phyloP scores from a whole-genome alignment of 2,888 invertebrate genomes.

The Brassicogethes aeneus region DNA sequence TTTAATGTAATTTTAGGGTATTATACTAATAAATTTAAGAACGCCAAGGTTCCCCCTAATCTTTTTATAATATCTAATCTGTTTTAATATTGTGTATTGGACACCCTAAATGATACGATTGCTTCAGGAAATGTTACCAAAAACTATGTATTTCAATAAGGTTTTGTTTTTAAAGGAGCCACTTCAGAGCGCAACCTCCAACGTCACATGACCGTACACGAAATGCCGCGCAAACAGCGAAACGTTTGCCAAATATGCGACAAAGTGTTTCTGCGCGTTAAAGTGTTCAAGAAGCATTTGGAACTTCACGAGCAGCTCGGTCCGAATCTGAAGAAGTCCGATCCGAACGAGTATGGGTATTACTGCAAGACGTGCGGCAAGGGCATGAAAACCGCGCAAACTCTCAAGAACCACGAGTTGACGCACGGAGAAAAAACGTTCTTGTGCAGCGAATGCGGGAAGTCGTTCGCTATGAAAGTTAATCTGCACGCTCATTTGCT shows the following conservation, averaged over 20 bases:
- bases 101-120: no score
- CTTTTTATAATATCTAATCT: no score
- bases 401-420: neutral
- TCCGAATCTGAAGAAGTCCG: no score
- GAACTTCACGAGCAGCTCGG: neutral
- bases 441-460: constrained; percentile 15
- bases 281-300: neutral
- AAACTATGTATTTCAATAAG: no score
- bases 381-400: neutral
- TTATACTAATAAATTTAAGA: no score
- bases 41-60: no score
- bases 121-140: neutral
- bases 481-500: constrained; percentile 37
- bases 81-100: no score
- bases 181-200: neutral
- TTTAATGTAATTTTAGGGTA: no score
- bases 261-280: neutral
- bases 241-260: neutral
- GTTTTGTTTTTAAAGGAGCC: neutral
- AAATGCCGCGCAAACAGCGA: neutral
- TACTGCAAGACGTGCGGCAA: neutral
- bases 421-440: neutral
- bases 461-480: constrained; percentile 35
- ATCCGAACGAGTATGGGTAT: neutral
- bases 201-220: neutral